Evolutionary conservation across 1,140 invertebrate genomes (phyloP).

Genomic region (Drosophila pseudoananassae): DNA sequence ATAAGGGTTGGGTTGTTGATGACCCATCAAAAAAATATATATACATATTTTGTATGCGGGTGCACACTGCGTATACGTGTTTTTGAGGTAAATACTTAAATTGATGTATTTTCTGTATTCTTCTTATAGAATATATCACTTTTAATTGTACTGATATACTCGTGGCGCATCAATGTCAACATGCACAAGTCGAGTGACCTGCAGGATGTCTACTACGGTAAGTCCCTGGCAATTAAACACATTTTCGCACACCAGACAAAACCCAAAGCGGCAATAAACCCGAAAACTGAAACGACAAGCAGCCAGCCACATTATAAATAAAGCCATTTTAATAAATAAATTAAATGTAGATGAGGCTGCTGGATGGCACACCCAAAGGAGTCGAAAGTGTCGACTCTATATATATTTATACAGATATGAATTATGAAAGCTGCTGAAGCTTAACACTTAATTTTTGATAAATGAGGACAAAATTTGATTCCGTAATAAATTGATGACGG

Average conservation of each 20-base stretch:
- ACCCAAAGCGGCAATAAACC: slow-evolving; percentile 34
- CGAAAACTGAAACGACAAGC: slow-evolving; percentile 24
- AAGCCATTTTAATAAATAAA: slow-evolving; percentile 66
- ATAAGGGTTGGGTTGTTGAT: slow-evolving; percentile 25
- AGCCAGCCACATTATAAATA: slow-evolving; percentile 51
- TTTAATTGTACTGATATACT: slow-evolving; percentile 88
- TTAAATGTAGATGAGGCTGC: slow-evolving; percentile 43
- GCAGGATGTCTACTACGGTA: slow-evolving; percentile 90
- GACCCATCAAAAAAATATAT: slow-evolving; percentile 10
- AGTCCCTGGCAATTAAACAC: slow-evolving; percentile 77
- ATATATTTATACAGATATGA: slow-evolving; percentile 1
- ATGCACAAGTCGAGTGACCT: slow-evolving; percentile 87
- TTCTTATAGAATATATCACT: slow-evolving; percentile 89
- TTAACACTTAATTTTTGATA: slow-evolving; percentile 29
- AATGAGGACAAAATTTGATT: slow-evolving; percentile 13
- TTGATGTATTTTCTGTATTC: background rate
- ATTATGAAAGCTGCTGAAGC: slow-evolving; percentile 8
- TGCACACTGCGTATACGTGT: slow-evolving; percentile 57
- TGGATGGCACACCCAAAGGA: background rate
- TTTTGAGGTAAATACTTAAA: background rate
- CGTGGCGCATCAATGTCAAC: slow-evolving; percentile 89
- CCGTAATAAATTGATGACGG: background rate
- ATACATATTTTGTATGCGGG: slow-evolving; percentile 21
- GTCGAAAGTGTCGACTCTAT: background rate
- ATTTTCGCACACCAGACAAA: slow-evolving; percentile 9